phyloP scores from a whole-genome alignment of 37 sponge, comb jelly and placozoan genomes.

The Mnemiopsis leidyi region DNA sequence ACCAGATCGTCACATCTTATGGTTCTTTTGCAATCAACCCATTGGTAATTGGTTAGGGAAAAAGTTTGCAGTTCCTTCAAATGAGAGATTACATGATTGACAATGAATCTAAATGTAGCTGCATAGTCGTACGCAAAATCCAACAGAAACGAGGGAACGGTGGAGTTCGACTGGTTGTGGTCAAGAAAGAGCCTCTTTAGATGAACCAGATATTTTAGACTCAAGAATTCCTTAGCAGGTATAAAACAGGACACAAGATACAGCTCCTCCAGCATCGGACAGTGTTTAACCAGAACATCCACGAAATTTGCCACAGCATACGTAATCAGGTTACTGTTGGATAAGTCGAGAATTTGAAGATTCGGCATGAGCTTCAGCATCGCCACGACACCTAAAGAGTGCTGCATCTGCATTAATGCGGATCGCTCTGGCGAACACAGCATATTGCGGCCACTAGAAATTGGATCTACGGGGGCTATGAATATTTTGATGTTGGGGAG shows the following conservation, averaged over 20 bases:
- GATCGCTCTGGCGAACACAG: too few species aligned
- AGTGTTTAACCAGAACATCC: background rate
- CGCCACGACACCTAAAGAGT: too few species aligned
- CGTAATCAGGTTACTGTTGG: background rate
- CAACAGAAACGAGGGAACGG: background rate
- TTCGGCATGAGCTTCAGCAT: background rate
- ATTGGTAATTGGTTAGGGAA: background rate
- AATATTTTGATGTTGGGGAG: background rate
- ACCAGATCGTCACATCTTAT: background rate
- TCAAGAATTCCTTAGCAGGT: background rate
- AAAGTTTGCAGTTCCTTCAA: background rate
- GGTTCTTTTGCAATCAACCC: background rate
- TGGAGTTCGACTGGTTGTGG: background rate
- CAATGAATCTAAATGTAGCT: background rate
- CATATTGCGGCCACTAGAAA: too few species aligned
- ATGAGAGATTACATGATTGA: background rate
- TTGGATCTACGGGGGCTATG: background rate
- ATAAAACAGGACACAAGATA: background rate
- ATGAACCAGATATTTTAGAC: background rate
- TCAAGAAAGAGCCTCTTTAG: background rate
- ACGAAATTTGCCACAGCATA: background rate
- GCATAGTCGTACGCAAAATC: background rate
- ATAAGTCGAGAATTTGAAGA: background rate
- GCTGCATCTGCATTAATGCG: too few species aligned
- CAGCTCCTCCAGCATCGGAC: background rate